Conservation (phyloP, 2,797 vertebrate species). For the Chloroceryle inda region DNA sequence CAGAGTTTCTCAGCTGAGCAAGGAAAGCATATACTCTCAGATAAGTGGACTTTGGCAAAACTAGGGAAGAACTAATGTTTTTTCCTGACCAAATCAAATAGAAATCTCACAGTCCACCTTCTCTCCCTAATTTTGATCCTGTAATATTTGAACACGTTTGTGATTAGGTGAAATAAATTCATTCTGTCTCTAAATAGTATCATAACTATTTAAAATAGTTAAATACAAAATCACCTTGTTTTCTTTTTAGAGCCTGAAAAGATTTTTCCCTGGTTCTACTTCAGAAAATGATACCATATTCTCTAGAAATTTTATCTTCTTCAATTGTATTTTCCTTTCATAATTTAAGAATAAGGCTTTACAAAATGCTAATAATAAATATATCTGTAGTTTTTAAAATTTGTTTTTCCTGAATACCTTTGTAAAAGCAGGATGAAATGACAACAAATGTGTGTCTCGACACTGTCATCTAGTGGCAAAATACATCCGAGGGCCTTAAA, state of each 20-base stretch:
- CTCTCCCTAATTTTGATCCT: neutral
- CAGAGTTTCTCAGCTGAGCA: neutral
- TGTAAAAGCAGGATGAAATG: neutral
- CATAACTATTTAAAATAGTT: neutral
- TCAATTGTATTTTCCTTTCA: neutral
- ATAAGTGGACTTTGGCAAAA: neutral
- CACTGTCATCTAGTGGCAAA: conserved; percentile 76
- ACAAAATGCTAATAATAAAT: neutral
- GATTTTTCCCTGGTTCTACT: neutral
- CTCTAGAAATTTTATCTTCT: neutral
- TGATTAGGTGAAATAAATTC: neutral
- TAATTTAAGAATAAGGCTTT: neutral
- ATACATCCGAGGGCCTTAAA: accelerated
- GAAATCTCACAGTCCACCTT: neutral
- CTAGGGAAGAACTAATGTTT: neutral
- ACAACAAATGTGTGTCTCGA: conserved; percentile 42
- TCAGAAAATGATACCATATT: neutral
- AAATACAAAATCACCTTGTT: neutral
- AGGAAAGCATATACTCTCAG: neutral
- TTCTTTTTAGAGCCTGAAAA: neutral
- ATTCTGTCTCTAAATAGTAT: neutral
- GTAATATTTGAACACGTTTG: neutral
- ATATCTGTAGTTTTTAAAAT: neutral
- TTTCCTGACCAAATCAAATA: neutral
- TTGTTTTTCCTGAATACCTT: neutral